Base-by-base conservation (phyloP, 30 jellyfish, hydroid and myxozoan genomes). In the Mastigias papua region DNA sequence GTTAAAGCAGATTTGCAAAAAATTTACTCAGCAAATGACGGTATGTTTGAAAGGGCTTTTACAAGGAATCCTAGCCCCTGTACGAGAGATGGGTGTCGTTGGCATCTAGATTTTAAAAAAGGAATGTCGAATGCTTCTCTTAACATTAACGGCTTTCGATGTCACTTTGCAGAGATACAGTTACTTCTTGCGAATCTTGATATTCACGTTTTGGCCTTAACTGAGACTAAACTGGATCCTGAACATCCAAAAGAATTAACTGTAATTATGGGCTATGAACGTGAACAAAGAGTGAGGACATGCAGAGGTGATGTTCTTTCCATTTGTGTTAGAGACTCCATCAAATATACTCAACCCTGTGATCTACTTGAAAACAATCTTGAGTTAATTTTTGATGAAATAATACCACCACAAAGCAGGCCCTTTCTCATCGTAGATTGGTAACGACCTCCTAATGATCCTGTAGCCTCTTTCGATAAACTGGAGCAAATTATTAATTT, bases 401-500 rank as follows among this genome's bases (percentile, higher is more conserved):
- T 80, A 26, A 26, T 32, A 28, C 90, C 78, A 17, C 76, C 75
- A 35, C 34, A 80, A 65, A n/a, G 79, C 51, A 49, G 75, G 29
- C 49, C 80, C 15, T 82, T 82, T 35, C 27, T 71, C 60, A 35
- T 82, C 26, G 58, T 82, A 17, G 92, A 86, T 34, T 82, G 92
- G 78, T 82, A 82, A 21, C 19, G 86, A 29, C 92, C 92, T 26
- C 80, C 92, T 19, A 57, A 42, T 82, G 79, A 68, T 6, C 86
- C 81, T 49, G 69, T 68, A 17, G 86, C 27, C 26, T 1, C 50
- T 10, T 69, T 82, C 31, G 86, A 26, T 32, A 71, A 69, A 70
- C 72, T 82, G 28, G 78, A 82, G 34, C 76, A 23, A 54, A 69
- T 71, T 58, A 78, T 82, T 34, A 20, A 19, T 11, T 69, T 13